These are phyloP conservation scores for Tokudaia muenninki DNA, from an alignment of 2,797 vertebrate genomes.

Conservation along the genomic window DNA sequence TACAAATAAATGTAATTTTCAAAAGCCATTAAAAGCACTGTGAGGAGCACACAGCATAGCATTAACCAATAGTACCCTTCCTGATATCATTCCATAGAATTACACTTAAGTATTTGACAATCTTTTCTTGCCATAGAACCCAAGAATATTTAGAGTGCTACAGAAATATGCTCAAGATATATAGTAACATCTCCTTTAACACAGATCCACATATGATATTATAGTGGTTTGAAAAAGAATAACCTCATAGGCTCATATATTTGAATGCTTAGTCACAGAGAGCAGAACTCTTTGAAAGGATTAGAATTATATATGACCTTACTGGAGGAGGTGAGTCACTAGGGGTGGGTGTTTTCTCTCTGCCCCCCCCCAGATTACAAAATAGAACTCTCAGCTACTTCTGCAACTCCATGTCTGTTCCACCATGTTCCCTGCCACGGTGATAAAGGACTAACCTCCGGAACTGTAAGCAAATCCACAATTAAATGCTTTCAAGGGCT, in stretches of 20 bases:
- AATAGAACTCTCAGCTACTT: not conserved
- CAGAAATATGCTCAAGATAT: slow-evolving; percentile 30
- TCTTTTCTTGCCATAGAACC: not conserved
- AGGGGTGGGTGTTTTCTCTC: not conserved
- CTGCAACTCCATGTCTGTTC: not conserved
- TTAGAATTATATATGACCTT: not conserved
- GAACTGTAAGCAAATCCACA: too few species aligned
- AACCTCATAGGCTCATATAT: not conserved
- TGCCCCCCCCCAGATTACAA: not conserved
- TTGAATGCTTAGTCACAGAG: not conserved
- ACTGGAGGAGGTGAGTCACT: not conserved
- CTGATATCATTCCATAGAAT: not conserved
- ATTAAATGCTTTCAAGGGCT: not conserved
- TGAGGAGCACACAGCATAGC: not conserved
- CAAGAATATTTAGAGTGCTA: not conserved
- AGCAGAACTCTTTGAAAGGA: not conserved
- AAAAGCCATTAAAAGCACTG: not conserved
- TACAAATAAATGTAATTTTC: too few species aligned
- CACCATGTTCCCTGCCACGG: not conserved
- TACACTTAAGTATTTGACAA: slow-evolving; percentile 22
- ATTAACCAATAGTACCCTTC: slow-evolving; percentile 21
- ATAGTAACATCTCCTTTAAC: slow-evolving; percentile 28
- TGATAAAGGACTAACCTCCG: too few species aligned
- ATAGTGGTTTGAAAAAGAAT: not conserved
- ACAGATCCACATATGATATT: not conserved